Evolutionary conservation across 2,113 vertebrate species (phyloP), one percentile per base, ranked within the genome.

Genomic region (Promerops cafer): DNA sequence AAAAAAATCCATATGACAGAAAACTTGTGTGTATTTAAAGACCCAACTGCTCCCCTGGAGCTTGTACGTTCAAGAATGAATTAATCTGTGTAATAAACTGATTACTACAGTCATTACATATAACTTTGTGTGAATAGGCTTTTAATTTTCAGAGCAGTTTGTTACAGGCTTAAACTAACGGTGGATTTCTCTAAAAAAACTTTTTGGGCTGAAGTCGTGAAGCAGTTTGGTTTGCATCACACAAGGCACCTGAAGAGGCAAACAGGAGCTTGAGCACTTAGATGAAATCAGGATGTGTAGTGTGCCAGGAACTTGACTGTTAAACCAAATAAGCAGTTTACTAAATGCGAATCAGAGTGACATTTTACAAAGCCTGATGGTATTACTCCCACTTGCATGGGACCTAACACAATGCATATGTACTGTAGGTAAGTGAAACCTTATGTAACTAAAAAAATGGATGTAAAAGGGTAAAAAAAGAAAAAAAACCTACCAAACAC

Each of bases 21-120:
- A 97, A 98, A 99, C 98, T 99, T 99, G 99, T 99, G 99, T 99
- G 99, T 99, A 99, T 99, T 99, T 99, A 99, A 99, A 99, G 99
- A 99, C 99, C 99, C 98, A 99, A 94, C 98, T 98, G 99, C 99
- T 99, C 99, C 97, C 96, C 97, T 99, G 99, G 99, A 99, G 99
- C 99, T 99, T 99, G 99, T 99, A 99, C 99, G 99, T 99, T 99
- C 95, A 97, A 98, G 96, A 98, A 98, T 98, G 98, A 99, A 99
- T 99, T 99, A 99, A 99, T 99, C 99, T 99, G 99, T 99, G 99
- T 99, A 99, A 99, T 99, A 99, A 99, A 99, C 98, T 98, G 98
- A 98, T 99, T 98, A 98, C 98, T 99, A 98, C 98, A 98, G 98
- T 99, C 98, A 98, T 98, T 98, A 98, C 98, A 96, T 98, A 98